Percentiles rank a stretch among this genome's conserved stretches.
These are phyloP conservation scores for Poecile atricapillus DNA, from an alignment of 2,113 vertebrate genomes.

Conservation along the genomic window DNA sequence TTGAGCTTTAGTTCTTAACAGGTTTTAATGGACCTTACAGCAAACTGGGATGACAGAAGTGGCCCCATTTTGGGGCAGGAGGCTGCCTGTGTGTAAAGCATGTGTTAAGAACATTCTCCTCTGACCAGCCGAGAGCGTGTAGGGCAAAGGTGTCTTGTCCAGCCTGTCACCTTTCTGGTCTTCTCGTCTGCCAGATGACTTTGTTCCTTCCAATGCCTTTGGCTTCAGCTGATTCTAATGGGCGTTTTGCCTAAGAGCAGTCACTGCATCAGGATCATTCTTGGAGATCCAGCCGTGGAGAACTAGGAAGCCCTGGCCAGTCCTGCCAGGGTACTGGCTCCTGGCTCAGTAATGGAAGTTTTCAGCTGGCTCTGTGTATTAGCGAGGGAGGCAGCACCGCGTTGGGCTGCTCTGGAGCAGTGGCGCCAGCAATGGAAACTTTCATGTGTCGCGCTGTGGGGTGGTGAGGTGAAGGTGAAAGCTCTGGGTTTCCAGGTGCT, in stretches of 20 bases:
- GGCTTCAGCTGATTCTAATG: neutral
- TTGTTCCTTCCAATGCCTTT: neutral
- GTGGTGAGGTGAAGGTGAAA: neutral
- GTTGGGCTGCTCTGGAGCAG: neutral
- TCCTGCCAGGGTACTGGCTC: neutral
- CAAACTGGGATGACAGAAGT: neutral
- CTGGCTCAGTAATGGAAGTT: neutral
- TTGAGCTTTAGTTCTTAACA: neutral
- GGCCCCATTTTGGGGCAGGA: neutral
- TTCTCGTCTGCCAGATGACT: neutral
- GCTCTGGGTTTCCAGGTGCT: neutral
- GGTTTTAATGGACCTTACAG: neutral
- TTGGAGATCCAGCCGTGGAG: neutral
- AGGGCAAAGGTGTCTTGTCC: neutral
- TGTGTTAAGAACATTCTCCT: neutral
- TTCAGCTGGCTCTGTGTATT: neutral
- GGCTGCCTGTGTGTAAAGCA: neutral
- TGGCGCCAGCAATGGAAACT: neutral
- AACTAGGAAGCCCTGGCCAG: neutral
- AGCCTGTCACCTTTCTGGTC: neutral
- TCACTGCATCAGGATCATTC: neutral
- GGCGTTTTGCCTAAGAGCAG: neutral
- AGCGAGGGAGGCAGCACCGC: neutral
- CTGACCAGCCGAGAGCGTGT: fast-evolving
- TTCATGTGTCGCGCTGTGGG: fast-evolving